These are phyloP conservation scores for Zaprionus ornatus DNA, from an alignment of 1,140 invertebrate genomes.

Conservation along the genomic window DNA sequence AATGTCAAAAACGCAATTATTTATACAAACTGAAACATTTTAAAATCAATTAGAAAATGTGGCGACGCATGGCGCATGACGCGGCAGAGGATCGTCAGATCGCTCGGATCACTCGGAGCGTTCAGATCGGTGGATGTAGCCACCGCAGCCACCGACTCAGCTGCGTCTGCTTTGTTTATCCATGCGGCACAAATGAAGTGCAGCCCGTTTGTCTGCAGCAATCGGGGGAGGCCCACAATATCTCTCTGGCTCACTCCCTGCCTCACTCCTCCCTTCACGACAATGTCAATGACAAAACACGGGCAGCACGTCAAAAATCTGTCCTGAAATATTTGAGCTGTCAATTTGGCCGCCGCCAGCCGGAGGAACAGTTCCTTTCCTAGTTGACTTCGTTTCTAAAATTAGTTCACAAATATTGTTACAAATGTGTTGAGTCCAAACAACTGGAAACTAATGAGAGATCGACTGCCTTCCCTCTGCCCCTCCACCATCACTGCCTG, in stretches of 20 bases:
- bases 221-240: slow-evolving; percentile 40
- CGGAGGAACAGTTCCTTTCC: slow-evolving; percentile 18
- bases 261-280: slow-evolving; percentile 38
- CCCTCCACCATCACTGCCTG: too few relatives aligned
- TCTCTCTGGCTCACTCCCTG: background rate
- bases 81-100: slow-evolving; percentile 3
- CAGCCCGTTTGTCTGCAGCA: slow-evolving; percentile 69
- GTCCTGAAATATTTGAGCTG: slow-evolving; percentile 80
- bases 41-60: slow-evolving; percentile 84
- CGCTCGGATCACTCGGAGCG: too few relatives aligned
- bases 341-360: slow-evolving; percentile 55
- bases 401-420: slow-evolving; percentile 84
- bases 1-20: slow-evolving; percentile 83
- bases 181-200: slow-evolving; percentile 81
- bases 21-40: slow-evolving; percentile 83
- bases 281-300: slow-evolving; percentile 84
- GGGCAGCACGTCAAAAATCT: slow-evolving; percentile 83
- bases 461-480: background rate
- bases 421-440: slow-evolving; percentile 83
- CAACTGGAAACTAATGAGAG: slow-evolving; percentile 65
- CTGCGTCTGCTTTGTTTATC: slow-evolving; percentile 58
- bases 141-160: slow-evolving; percentile 8
- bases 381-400: slow-evolving; percentile 61
- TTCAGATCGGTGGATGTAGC: background rate
- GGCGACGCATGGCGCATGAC: slow-evolving; percentile 78